These are phyloP conservation scores for Porites rus DNA, from an alignment of 92 coral and sea anemone species.

Conservation along the genomic window DNA sequence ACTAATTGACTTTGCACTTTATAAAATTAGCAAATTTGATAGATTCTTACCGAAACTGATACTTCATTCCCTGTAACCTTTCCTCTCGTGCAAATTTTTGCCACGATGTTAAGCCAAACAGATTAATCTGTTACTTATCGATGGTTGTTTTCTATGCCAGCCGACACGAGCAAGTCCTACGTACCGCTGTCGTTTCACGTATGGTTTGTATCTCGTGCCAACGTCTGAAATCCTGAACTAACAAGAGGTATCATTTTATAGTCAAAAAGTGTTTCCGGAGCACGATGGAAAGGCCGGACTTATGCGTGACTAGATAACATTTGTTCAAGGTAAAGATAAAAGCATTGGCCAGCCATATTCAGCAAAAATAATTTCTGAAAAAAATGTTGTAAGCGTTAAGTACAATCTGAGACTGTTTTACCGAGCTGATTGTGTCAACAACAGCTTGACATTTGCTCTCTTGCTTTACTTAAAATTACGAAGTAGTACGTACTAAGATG, in stretches of 20 bases:
- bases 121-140: not conserved
- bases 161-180: slow-evolving; percentile 15
- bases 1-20: slow-evolving; percentile 48
- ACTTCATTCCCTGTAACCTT: not conserved
- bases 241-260: slow-evolving; percentile 30
- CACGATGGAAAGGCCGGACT: slow-evolving; percentile 16
- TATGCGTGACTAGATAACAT: slow-evolving; percentile 26
- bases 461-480: not conserved
- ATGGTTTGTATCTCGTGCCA: slow-evolving; percentile 40
- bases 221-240: slow-evolving; percentile 43
- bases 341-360: slow-evolving; percentile 4
- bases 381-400: not conserved
- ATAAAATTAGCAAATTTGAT: slow-evolving; percentile 28
- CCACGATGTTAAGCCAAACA: not conserved
- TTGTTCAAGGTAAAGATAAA: not conserved
- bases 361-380: slow-evolving; percentile 7
- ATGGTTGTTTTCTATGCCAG: slow-evolving; percentile 33
- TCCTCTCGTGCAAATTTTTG: not conserved
- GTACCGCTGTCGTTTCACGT: slow-evolving; percentile 4
- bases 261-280: slow-evolving; percentile 39
- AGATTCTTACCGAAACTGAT: slow-evolving; percentile 24
- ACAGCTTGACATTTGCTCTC: not conserved
- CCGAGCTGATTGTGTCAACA: not conserved
- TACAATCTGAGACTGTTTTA: not conserved
- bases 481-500: not conserved